Base-by-base conservation (phyloP, 2,113 vertebrate species). In the Actinemys pallida region DNA sequence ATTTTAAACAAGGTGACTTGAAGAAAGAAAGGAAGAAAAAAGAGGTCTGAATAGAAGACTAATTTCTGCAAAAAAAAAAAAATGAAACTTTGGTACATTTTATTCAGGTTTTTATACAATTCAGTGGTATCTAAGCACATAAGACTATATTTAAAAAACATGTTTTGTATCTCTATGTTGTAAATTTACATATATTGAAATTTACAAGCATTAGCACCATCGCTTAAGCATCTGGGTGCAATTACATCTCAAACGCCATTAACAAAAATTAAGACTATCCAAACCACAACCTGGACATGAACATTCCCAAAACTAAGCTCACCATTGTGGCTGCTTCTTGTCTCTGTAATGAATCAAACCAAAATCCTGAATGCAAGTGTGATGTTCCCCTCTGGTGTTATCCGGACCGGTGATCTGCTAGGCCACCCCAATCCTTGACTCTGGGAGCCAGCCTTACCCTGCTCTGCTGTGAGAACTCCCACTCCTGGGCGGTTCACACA, bases 1-100 rank as follows among this genome's bases (percentile, higher is more conserved):
- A 47, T 90, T 84, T 95, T 87, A 57, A 84, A 87, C 49, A 93
- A 89, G 50, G 84, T 57, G 87, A 89, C 92, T 65, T 92, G 57
- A 92, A 97, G 92, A 81, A 53, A 89, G 88, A 39, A 39, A 92
- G 69, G 27, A 5, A 42, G 52, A 88, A 95, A 25, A 45, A 20
- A 31, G 85, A 88, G 29, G 39, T 84, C 84, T 88, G 91, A 89
- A 92, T 90, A 56, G 49, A 90, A 84, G 83, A 50, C 35, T 75
- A 10, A 0, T 42, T 92, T 91, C 89, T 83, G 82, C 49, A 88
- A 54, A 62, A 53, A 90, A 89, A 94, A 90, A 94, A 80, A 13
- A 42, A 39, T 81, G 90, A 3, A 86, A 53, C 29, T 78, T 91
- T 92, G 84, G 81, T 25, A 5, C 17, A 24, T 42, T 75, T 39